Evolutionary conservation across 2,888 invertebrate genomes (phyloP).

Genomic region (Lapara coniferarum): DNA sequence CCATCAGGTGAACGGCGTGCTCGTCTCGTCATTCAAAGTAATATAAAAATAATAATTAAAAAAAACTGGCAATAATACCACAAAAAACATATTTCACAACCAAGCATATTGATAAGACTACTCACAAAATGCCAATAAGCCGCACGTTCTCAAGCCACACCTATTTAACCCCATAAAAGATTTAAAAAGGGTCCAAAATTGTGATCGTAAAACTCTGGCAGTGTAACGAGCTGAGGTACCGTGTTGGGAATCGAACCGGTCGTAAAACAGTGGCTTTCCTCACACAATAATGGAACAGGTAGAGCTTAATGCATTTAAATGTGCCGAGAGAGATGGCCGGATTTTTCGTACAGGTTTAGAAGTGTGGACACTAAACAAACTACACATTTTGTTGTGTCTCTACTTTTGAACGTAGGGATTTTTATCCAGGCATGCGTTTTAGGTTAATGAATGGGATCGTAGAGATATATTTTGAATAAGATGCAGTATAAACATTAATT

Average conservation of each 20-base stretch:
- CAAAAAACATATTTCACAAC: not conserved
- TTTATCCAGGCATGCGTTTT: no score
- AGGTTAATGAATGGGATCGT: no score
- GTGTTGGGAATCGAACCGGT: slow-evolving; percentile 38
- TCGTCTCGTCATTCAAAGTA: no score
- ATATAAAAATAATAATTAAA: no score
- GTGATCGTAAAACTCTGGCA: slow-evolving; percentile 22
- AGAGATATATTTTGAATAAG: no score
- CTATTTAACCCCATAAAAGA: slow-evolving; percentile 9
- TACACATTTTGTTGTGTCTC: not conserved
- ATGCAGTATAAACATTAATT: no score
- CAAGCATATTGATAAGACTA: not conserved
- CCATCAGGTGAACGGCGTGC: no score
- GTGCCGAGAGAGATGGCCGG: slow-evolving; percentile 34
- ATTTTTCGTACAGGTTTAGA: not conserved
- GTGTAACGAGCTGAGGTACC: slow-evolving; percentile 40
- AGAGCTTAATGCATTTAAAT: slow-evolving; percentile 60
- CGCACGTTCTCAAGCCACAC: not conserved
- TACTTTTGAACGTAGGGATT: not conserved
- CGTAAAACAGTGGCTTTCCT: slow-evolving; percentile 44
- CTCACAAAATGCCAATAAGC: not conserved
- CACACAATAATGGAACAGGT: slow-evolving; percentile 53
- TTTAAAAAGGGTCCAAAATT: slow-evolving; percentile 27
- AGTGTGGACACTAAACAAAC: not conserved
- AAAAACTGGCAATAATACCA: no score